Conservation (phyloP, 2,888 invertebrate species). For the Athalia circularis region DNA sequence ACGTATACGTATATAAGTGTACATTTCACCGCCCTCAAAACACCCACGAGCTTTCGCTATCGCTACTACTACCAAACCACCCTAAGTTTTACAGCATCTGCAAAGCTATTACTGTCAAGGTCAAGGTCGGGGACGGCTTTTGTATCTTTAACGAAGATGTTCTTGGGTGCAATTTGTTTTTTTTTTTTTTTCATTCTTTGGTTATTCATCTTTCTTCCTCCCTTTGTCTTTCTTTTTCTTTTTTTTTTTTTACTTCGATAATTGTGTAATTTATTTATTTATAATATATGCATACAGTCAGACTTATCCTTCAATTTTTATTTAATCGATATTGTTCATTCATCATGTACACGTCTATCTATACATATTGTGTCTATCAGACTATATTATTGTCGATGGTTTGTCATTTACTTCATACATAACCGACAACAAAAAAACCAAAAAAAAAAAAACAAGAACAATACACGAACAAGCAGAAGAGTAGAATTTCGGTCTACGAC, state of each 20-base stretch:
- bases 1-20: constrained; percentile 43
- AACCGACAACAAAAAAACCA: neutral
- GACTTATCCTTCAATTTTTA: too few relatives aligned
- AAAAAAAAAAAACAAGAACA: neutral
- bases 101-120: constrained; percentile 30
- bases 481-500: neutral
- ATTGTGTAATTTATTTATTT: neutral
- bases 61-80: neutral
- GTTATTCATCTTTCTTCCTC: constrained; percentile 30
- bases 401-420: neutral
- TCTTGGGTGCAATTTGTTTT: neutral
- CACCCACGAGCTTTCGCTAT: constrained; percentile 47
- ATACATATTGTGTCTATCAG: neutral
- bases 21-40: constrained; percentile 6
- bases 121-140: constrained; percentile 41
- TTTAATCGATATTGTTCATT: too few relatives aligned
- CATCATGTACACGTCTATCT: neutral
- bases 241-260: constrained; percentile 47
- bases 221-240: constrained; percentile 49
- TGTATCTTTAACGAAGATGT: constrained; percentile 20
- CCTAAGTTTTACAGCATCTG: constrained; percentile 34
- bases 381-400: neutral
- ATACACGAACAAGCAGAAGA: neutral
- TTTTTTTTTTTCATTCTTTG: constrained; percentile 17
- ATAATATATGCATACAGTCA: neutral